Percentiles rank a stretch among this genome's conserved stretches.
These are phyloP conservation scores for Pseudopipra pipra DNA, from an alignment of 2,113 vertebrate genomes.

Conservation along the genomic window DNA sequence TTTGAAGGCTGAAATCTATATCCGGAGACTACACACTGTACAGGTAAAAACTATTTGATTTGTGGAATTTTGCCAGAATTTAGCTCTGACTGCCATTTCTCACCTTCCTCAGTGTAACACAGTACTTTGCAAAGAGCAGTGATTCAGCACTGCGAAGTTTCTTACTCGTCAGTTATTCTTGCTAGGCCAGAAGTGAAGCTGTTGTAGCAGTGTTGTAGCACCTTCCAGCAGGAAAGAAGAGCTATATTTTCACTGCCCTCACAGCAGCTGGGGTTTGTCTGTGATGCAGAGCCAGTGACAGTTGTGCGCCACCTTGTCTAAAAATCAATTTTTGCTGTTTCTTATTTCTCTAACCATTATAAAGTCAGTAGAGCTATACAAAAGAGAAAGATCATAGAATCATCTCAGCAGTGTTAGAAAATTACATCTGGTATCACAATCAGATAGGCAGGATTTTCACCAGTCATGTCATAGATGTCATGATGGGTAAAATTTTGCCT, in stretches of 20 bases:
- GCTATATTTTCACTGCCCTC: neutral
- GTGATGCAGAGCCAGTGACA: neutral
- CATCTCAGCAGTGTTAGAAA: neutral
- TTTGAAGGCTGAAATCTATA: neutral
- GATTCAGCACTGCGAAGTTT: neutral
- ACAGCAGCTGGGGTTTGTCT: neutral
- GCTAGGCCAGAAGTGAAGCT: neutral
- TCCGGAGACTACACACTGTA: neutral
- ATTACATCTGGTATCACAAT: neutral
- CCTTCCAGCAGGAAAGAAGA: neutral
- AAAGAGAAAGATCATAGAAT: neutral
- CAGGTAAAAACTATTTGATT: neutral
- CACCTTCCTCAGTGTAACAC: neutral
- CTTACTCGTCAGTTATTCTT: neutral
- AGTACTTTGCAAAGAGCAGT: neutral
- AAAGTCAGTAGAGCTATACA: neutral
- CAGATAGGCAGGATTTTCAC: neutral
- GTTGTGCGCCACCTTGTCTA: neutral
- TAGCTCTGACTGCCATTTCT: neutral
- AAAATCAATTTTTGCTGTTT: neutral
- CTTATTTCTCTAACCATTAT: neutral
- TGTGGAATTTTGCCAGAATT: neutral
- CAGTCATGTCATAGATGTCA: neutral
- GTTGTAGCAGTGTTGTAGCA: neutral
- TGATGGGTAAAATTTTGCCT: neutral